Evolutionary conservation across 2,888 invertebrate genomes (phyloP), one percentile per base, ranked within the genome.

Genomic region (Cynaeus angustus): DNA sequence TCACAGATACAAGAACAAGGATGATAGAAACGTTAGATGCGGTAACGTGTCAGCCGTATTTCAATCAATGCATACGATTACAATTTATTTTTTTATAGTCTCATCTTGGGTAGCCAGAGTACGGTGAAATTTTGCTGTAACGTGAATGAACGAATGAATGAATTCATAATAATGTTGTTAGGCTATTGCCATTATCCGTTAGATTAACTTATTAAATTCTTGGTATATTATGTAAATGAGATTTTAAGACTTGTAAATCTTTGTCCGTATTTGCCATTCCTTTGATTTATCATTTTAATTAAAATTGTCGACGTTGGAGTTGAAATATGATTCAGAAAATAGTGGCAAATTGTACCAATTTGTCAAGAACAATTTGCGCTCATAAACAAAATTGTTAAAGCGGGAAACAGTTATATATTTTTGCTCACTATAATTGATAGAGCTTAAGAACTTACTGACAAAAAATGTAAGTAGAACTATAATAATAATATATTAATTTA

Each of bases 1-100:
- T 61, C 61, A 61, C 61, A 50, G 5, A 33, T 21, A 46, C 46
- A 43, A 38, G 61, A 61, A 61, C 48, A n/a, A 33, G 3, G 7
- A 33, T 33, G 33, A 33, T 33, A 33, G 33, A 33, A 33, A 33
- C 33, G n/a, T 33, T 33, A 21, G 21, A 33, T 33, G 7, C 33
- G 33, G 33, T 33, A 33, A 33, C 33, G 33, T 33, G 33, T 33
- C 33, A n/a, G 55, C 13, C 38, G 38, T 38, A 55, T 55, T 55
- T 55, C 38, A 55, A 55, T 55, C 38, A n/a, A n/a, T 4, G 16
- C 33, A 33, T 6, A 48, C 26, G 2, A 33, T 33, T 33, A 33
- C n/a, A n/a, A n/a, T n/a, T 33, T 33, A 33, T 4, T 33, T 33
- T 33, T 33, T 33, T 33, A 9, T 33, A 4, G 9, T 33, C 4